Evolutionary conservation across 2,113 vertebrate species (phyloP).

Genomic region (Propithecus coquereli): DNA sequence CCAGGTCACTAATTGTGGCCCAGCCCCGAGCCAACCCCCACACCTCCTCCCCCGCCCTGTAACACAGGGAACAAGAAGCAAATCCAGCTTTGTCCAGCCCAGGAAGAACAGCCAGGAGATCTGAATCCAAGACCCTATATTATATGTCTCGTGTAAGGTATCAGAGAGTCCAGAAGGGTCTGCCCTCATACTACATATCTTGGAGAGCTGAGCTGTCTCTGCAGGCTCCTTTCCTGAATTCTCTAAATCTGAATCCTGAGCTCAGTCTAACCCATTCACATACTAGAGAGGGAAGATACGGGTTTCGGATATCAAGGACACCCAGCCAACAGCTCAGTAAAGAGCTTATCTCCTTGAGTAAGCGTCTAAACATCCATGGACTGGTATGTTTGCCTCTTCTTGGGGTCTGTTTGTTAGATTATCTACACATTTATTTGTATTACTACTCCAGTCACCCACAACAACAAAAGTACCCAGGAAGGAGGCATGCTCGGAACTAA

Average conservation of each 20-base stretch:
- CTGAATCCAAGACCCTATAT: conserved; percentile 55
- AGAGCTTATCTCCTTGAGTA: neutral
- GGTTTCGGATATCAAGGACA: neutral
- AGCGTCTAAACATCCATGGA: neutral
- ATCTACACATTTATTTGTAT: neutral
- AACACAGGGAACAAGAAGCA: conserved; percentile 61
- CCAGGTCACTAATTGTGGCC: conserved; percentile 75
- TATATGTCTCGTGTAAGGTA: neutral
- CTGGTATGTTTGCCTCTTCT: neutral
- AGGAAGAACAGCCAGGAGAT: conserved; percentile 47
- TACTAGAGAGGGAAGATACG: neutral
- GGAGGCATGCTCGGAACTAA: neutral
- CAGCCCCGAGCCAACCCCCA: conserved; percentile 72
- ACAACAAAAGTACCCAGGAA: neutral
- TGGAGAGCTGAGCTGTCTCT: neutral
- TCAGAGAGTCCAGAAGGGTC: neutral
- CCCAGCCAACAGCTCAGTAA: neutral
- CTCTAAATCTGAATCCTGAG: neutral
- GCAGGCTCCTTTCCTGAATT: neutral
- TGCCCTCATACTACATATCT: neutral
- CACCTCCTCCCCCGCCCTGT: conserved; percentile 54
- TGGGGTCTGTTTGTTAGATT: neutral
- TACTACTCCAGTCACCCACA: neutral
- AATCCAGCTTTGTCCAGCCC: conserved; percentile 29
- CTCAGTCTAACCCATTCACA: neutral